phyloP scores from a whole-genome alignment of 2,797 vertebrate species.

The Etheostoma perlongum region DNA sequence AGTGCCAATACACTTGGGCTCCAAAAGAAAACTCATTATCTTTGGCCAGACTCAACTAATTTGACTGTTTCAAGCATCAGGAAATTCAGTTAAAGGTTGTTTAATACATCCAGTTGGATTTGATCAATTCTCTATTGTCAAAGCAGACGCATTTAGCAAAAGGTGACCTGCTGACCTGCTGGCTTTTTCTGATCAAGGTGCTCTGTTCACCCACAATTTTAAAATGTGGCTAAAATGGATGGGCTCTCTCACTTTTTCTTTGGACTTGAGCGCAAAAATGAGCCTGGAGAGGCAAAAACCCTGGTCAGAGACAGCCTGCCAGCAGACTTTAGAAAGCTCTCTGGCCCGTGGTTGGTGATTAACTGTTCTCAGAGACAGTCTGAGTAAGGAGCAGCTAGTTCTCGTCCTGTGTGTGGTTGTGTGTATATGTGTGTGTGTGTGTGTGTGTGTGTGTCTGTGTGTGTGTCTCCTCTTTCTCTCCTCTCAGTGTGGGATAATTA shows the following conservation, averaged over 20 bases:
- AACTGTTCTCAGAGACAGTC: background rate
- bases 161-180: background rate
- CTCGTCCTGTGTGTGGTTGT: no score
- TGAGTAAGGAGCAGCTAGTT: no score
- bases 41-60: background rate
- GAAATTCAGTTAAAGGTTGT: background rate
- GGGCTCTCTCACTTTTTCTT: background rate
- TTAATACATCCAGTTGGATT: background rate
- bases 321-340: background rate
- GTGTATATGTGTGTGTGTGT: no score
- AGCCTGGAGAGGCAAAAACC: background rate
- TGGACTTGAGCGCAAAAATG: background rate
- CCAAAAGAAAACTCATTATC: background rate
- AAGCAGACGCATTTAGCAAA: background rate
- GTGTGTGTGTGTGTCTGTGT: no score
- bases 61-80: no score
- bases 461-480: no score
- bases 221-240: background rate
- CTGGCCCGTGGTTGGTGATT: background rate
- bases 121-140: background rate
- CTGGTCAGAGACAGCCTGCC: background rate
- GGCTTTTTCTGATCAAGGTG: background rate
- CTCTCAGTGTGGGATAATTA: slow-evolving; percentile 53
- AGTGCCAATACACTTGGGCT: background rate
- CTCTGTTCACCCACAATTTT: background rate